Evolutionary conservation across 2,113 vertebrate species (phyloP).

Genomic region (Apeltes quadracus): DNA sequence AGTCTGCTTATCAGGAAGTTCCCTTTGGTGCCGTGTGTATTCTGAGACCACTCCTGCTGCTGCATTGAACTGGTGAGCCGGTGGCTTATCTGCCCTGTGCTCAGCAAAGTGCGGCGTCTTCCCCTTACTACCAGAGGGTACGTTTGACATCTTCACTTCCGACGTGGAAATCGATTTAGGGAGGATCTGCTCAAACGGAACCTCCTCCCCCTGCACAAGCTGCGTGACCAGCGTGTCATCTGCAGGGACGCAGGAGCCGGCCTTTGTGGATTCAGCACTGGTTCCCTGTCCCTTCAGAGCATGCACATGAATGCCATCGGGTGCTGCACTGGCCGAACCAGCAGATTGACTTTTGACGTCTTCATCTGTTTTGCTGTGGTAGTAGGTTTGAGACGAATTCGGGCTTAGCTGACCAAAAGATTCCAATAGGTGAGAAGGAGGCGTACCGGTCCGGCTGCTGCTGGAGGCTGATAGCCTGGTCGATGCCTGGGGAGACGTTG

Average conservation of each 20-base stretch:
- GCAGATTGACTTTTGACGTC: constrained; percentile 16
- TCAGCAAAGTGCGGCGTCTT: constrained; percentile 39
- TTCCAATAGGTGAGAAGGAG: constrained; percentile 42
- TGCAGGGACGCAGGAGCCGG: constrained; percentile 87
- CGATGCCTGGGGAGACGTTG: constrained; percentile 46
- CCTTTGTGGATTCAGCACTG: constrained; percentile 63
- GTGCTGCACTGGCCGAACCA: neutral
- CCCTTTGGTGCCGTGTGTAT: constrained; percentile 68
- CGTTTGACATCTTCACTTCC: constrained; percentile 73
- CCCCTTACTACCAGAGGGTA: constrained; percentile 61
- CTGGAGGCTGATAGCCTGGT: constrained; percentile 42
- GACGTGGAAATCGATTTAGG: constrained; percentile 86
- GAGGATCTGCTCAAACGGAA: constrained; percentile 93
- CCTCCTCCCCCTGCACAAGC: constrained; percentile 92
- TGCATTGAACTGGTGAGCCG: constrained; percentile 63
- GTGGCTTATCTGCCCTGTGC: constrained; percentile 74
- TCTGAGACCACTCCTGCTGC: constrained; percentile 64
- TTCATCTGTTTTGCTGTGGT: constrained; percentile 28
- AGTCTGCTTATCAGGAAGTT: constrained; percentile 84
- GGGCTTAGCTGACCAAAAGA: constrained; percentile 35
- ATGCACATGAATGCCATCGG: constrained; percentile 53
- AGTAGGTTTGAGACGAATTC: constrained; percentile 26
- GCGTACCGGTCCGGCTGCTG: constrained; percentile 58
- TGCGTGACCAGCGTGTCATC: constrained; percentile 95
- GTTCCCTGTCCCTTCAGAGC: constrained; percentile 54